phyloP scores from a whole-genome alignment of 2,888 invertebrate genomes.

The Ischnus inquisitorius region DNA sequence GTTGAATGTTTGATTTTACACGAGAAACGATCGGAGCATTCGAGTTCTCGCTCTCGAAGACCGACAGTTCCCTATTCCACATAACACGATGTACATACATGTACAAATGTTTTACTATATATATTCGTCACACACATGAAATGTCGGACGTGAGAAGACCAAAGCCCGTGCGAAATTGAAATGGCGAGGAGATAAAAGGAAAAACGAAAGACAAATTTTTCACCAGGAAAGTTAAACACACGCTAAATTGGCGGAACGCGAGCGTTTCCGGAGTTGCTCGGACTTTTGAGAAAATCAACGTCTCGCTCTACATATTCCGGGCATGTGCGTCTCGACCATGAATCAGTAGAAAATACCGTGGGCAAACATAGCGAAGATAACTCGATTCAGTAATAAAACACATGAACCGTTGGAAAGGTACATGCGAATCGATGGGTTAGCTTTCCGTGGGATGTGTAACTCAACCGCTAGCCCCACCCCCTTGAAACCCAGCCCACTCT shows the following conservation, averaged over 20 bases:
- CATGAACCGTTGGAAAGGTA: conserved; percentile 64
- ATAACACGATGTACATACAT: conserved; percentile 24
- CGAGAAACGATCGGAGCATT: conserved; percentile 44
- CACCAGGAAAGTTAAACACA: conserved; percentile 7
- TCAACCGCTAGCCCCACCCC: background rate
- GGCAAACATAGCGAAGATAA: conserved; percentile 76
- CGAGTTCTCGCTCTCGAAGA: conserved; percentile 33
- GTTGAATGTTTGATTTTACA: conserved; percentile 71
- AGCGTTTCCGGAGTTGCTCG: background rate
- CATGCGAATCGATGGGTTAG: conserved; percentile 32
- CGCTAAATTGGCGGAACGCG: background rate
- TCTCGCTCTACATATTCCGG: conserved; percentile 10
- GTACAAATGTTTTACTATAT: background rate
- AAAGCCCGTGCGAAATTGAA: conserved; percentile 38
- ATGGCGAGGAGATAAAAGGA: background rate
- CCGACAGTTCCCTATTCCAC: conserved; percentile 47
- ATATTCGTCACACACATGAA: background rate
- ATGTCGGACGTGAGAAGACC: background rate
- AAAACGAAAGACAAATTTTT: conserved; percentile 14
- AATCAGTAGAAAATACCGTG: conserved; percentile 80
- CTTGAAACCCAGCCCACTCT: too few relatives aligned
- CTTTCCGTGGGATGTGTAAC: conserved; percentile 40
- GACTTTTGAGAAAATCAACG: background rate
- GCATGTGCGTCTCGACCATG: conserved; percentile 75
- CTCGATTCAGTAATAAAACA: conserved; percentile 78